Evolutionary conservation across 2,888 invertebrate genomes (phyloP).

Genomic region (Xanthostigma xanthostigma): DNA sequence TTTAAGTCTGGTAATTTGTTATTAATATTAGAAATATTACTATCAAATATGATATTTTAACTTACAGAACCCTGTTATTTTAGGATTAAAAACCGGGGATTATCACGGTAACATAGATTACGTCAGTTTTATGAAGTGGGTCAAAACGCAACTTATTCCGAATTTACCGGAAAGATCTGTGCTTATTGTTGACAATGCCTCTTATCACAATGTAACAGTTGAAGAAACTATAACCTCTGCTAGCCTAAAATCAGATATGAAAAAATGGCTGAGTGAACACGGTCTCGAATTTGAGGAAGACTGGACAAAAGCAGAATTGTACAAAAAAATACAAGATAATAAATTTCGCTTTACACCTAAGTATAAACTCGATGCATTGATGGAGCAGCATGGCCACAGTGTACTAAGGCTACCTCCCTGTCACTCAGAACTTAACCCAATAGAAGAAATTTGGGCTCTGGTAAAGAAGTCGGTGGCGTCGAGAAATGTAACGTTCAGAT

Average conservation of each 20-base stretch:
- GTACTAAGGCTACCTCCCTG: constrained; percentile 8
- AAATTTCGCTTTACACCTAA: neutral
- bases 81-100: constrained; percentile 14
- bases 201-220: constrained; percentile 16
- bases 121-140: constrained; percentile 16
- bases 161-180: constrained; percentile 16
- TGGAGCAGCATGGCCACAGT: constrained; percentile 3
- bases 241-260: constrained; percentile 4
- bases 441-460: constrained; percentile 9
- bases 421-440: constrained; percentile 8
- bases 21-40: neutral
- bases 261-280: constrained; percentile 3
- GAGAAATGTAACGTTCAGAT: constrained; percentile 4
- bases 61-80: neutral
- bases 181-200: constrained; percentile 12
- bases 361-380: constrained; percentile 5
- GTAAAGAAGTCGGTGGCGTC: constrained; percentile 7
- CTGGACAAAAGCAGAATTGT: constrained; percentile 5
- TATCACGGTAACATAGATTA: constrained; percentile 19
- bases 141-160: constrained; percentile 15
- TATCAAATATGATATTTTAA: neutral
- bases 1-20: constrained; percentile 8
- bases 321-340: neutral
- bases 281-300: constrained; percentile 2
- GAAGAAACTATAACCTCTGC: neutral